These are phyloP conservation scores for Sipha flava DNA, from an alignment of 1,140 invertebrate species.

Conservation along the genomic window DNA sequence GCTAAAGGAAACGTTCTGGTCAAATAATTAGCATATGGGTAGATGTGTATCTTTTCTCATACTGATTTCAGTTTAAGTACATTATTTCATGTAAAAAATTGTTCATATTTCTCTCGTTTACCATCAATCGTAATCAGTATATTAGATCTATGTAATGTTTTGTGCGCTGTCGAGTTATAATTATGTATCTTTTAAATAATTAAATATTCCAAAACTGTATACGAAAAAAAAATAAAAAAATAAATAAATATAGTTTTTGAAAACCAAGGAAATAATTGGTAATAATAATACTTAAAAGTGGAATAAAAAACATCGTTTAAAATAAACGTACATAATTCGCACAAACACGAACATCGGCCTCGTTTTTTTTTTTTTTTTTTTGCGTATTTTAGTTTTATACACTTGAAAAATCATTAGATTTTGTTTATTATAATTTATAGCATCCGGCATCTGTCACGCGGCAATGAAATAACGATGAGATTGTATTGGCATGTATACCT, in stretches of 20 bases:
- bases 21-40: neutral
- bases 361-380: neutral
- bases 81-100: neutral
- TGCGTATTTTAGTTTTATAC: neutral
- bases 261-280: neutral
- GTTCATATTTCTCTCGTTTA: neutral
- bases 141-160: neutral
- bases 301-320: neutral
- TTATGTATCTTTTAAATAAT: neutral
- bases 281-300: neutral
- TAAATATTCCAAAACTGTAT: neutral
- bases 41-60: neutral
- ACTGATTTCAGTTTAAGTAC: neutral
- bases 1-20: neutral
- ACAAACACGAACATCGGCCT: neutral
- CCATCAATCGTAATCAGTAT: neutral
- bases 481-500: no score
- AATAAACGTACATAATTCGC: neutral
- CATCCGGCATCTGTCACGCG: neutral
- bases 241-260: neutral
- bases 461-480: neutral
- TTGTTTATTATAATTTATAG: no score
- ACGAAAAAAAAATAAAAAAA: neutral
- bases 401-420: no score
- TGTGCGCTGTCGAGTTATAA: no score